A percentile compares a stretch with the other conserved stretches of the same genome.
These are phyloP conservation scores for Leptopterna dolabrata DNA, from an alignment of 2,888 invertebrate species.

Conservation along the genomic window DNA sequence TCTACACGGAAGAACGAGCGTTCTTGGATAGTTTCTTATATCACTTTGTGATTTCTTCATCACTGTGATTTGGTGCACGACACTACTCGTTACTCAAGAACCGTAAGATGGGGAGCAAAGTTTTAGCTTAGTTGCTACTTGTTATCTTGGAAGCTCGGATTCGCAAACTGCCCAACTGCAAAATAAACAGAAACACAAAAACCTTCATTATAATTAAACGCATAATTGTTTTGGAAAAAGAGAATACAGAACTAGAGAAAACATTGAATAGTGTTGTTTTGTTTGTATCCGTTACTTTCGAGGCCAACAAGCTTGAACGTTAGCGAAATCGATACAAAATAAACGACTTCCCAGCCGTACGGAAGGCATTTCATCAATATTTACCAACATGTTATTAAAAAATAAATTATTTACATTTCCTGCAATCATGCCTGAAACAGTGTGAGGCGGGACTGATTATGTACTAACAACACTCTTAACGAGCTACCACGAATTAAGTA, in stretches of 20 bases:
- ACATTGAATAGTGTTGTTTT: neutral
- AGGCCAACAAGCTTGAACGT: neutral
- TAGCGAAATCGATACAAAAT: too few relatives aligned
- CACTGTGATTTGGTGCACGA: constrained; percentile 26
- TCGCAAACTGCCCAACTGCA: constrained; percentile 29
- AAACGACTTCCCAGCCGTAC: too few relatives aligned
- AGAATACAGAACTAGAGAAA: neutral
- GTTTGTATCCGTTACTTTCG: neutral
- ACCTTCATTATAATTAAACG: constrained; percentile 29
- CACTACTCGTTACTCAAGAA: constrained; percentile 33
- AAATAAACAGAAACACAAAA: constrained; percentile 45
- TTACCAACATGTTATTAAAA: too few relatives aligned
- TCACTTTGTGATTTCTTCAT: constrained; percentile 35
- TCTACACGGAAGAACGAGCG: constrained; percentile 29
- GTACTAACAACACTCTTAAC: too few relatives aligned
- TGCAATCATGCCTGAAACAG: too few relatives aligned
- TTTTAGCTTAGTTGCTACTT: constrained; percentile 42
- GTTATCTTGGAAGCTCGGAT: constrained; percentile 32
- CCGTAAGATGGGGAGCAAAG: constrained; percentile 17
- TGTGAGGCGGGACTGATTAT: too few relatives aligned
- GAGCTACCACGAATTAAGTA: too few relatives aligned
- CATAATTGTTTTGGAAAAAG: neutral
- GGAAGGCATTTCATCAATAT: too few relatives aligned
- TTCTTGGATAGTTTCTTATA: constrained; percentile 6
- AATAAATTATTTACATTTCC: too few relatives aligned